These are phyloP conservation scores for Alauda arvensis DNA, from an alignment of 2,797 vertebrate genomes.

Conservation along the genomic window DNA sequence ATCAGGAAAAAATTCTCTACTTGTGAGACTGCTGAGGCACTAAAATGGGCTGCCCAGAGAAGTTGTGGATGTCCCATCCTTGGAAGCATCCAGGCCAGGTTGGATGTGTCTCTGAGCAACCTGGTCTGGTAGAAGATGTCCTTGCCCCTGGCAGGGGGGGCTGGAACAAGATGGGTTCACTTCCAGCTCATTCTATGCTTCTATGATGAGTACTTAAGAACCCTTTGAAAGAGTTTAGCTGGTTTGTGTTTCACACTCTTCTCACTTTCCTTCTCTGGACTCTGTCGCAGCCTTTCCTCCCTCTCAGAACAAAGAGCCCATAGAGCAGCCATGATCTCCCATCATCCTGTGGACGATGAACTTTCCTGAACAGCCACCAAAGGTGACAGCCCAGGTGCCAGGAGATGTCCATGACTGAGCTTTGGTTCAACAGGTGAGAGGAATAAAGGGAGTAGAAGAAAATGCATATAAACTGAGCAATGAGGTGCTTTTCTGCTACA, in stretches of 20 bases:
- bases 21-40: not conserved
- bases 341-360: not conserved
- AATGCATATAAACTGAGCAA: not conserved
- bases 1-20: not conserved
- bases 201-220: not conserved
- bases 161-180: not conserved
- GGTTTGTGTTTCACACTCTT: not conserved
- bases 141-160: rapidly evolving
- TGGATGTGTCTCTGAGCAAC: not conserved
- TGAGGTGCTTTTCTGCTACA: not conserved
- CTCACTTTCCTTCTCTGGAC: not conserved
- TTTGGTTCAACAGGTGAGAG: not conserved
- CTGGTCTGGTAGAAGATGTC: not conserved
- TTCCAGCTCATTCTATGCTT: not conserved
- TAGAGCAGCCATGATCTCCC: too few relatives aligned
- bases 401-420: not conserved
- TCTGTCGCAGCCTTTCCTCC: not conserved
- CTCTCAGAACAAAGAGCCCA: not conserved
- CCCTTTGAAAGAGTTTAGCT: not conserved
- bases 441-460: not conserved
- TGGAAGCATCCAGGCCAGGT: not conserved
- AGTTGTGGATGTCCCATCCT: rapidly evolving
- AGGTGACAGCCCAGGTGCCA: not conserved
- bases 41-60: not conserved
- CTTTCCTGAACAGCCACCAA: not conserved